phyloP scores from a whole-genome alignment of 2,888 invertebrate species.

The Azorinus chamasolen region DNA sequence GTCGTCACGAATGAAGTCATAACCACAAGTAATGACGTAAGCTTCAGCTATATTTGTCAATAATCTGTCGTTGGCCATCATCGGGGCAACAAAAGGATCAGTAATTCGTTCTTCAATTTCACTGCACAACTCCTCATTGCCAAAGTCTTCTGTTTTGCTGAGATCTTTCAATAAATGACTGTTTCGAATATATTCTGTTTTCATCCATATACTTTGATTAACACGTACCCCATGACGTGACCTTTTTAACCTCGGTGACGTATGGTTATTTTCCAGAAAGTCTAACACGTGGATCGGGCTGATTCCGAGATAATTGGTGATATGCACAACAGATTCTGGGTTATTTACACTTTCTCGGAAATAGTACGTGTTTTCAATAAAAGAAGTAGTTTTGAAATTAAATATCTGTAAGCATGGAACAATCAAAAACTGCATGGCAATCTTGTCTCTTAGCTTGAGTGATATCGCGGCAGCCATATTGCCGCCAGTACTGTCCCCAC shows the following conservation, averaged over 20 bases:
- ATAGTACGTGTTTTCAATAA: conserved; percentile 66
- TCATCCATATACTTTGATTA: conserved; percentile 65
- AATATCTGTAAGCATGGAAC: conserved; percentile 83
- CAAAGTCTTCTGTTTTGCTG: neutral
- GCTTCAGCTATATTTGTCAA: conserved; percentile 79
- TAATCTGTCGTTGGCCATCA: conserved; percentile 79
- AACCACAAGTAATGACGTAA: conserved; percentile 83
- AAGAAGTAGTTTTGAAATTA: conserved; percentile 67
- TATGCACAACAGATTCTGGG: conserved; percentile 55
- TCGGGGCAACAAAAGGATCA: conserved; percentile 79
- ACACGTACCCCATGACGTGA: conserved; percentile 56
- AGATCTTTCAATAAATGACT: conserved; percentile 33
- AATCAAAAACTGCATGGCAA: conserved; percentile 82
- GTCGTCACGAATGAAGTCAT: conserved; percentile 85
- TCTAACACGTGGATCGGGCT: conserved; percentile 43
- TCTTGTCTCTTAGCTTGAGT: conserved; percentile 54
- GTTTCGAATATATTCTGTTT: conserved; percentile 57
- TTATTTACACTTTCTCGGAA: conserved; percentile 66
- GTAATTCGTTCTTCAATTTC: conserved; percentile 54
- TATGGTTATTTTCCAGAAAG: conserved; percentile 69
- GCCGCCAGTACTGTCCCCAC: conserved; percentile 74
- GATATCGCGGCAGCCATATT: conserved; percentile 74
- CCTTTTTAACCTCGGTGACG: conserved; percentile 58
- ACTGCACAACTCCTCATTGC: conserved; percentile 55
- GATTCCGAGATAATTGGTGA: conserved; percentile 68